phyloP scores from a whole-genome alignment of 1,140 invertebrate species.

The Diprion similis region DNA sequence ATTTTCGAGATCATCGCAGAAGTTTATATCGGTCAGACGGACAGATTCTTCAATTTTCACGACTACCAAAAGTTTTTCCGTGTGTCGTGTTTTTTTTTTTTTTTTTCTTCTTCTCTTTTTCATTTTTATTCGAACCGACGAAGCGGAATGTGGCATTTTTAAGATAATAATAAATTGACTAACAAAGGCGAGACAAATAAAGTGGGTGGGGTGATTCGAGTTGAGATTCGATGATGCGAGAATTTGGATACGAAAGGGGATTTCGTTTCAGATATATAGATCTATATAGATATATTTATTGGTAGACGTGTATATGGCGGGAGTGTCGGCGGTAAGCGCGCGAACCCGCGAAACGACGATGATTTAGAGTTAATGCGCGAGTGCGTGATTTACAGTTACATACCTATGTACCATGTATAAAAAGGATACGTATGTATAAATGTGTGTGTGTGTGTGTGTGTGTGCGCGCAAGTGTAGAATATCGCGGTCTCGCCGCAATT shows the following conservation, averaged over 20 bases:
- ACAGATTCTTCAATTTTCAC: too few species aligned
- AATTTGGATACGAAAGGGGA: not conserved
- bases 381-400: not conserved
- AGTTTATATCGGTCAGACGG: too few species aligned
- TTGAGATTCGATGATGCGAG: not conserved
- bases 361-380: slow-evolving; percentile 2
- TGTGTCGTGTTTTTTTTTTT: too few species aligned
- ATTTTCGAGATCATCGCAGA: too few species aligned
- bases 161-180: not conserved
- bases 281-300: not conserved
- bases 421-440: not conserved
- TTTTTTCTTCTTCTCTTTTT: too few species aligned
- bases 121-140: not conserved
- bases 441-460: not conserved
- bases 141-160: not conserved
- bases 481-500: not conserved
- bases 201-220: not conserved
- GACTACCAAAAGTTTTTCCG: too few species aligned
- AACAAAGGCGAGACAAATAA: not conserved
- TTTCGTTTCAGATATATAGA: not conserved
- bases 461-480: not conserved
- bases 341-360: not conserved
- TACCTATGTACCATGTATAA: not conserved
- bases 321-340: not conserved
- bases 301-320: not conserved